Conservation (phyloP, 2,888 invertebrate species). For the Dromius quadrimaculatus region DNA sequence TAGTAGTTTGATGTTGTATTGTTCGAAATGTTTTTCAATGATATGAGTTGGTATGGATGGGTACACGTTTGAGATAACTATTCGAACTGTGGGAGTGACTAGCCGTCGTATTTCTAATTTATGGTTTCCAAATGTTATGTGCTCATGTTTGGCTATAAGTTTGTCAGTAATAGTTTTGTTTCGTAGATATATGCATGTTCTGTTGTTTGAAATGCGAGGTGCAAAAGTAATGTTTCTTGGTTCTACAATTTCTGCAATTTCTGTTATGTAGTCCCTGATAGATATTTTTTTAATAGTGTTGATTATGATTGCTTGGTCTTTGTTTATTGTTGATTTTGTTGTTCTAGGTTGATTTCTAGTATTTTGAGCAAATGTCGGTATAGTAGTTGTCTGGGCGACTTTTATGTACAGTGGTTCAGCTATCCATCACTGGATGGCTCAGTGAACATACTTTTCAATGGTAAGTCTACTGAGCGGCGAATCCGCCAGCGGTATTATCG, state of each 20-base stretch:
- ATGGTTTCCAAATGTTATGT: slow-evolving; percentile 1
- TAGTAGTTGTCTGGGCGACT: not conserved
- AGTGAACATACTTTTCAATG: not conserved
- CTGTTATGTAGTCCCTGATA: not conserved
- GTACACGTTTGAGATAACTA: slow-evolving; percentile 40
- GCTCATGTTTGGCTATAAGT: slow-evolving; percentile 20
- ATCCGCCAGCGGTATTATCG: not conserved
- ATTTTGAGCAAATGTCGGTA: not conserved
- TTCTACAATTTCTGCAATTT: slow-evolving; percentile 30
- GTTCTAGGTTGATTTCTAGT: not conserved
- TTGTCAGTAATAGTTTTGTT: slow-evolving; percentile 28
- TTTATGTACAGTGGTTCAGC: not conserved
- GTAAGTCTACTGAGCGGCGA: not conserved
- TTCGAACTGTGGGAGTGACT: slow-evolving; percentile 8
- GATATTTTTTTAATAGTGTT: not conserved
- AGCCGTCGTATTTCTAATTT: slow-evolving; percentile 16
- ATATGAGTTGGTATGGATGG: slow-evolving; percentile 32
- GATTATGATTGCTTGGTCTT: slow-evolving; percentile 22
- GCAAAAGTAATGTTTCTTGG: slow-evolving; percentile 24
- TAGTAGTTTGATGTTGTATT: not conserved
- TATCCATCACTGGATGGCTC: not conserved
- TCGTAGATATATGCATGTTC: slow-evolving; percentile 34
- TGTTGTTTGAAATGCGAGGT: slow-evolving; percentile 37
- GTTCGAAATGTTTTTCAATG: not conserved
- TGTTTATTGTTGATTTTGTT: not conserved